These are phyloP conservation scores for Drosophila algonquin DNA, from an alignment of 2,888 invertebrate genomes.

Conservation along the genomic window DNA sequence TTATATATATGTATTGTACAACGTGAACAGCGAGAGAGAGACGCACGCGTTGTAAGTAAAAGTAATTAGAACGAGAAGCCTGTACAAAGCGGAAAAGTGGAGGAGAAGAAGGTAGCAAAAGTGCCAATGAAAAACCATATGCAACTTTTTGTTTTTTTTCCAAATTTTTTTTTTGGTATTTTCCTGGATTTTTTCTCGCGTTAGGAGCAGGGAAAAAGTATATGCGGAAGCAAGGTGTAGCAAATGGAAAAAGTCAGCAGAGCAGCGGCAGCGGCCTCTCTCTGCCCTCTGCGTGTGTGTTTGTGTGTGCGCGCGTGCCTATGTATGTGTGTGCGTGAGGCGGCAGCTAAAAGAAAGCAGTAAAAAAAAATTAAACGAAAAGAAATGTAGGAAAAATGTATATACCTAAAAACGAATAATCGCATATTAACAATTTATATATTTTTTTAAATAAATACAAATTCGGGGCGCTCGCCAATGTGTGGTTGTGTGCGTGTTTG, in stretches of 20 bases:
- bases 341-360: conserved; percentile 72
- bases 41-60: conserved; percentile 47
- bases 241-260: conserved; percentile 61
- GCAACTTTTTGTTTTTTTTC: conserved; percentile 10
- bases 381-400: conserved; percentile 41
- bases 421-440: conserved; percentile 24
- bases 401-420: conserved; percentile 39
- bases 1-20: conserved; percentile 5
- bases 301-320: conserved; percentile 27
- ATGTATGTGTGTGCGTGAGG: conserved; percentile 62
- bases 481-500: conserved; percentile 3
- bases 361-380: conserved; percentile 64
- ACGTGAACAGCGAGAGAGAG: conserved; percentile 43
- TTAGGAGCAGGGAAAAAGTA: conserved; percentile 52
- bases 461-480: conserved; percentile 15
- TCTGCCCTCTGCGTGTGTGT: conserved; percentile 46
- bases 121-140: conserved; percentile 56
- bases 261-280: conserved; percentile 50
- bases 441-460: conserved; percentile 28
- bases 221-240: conserved; percentile 76
- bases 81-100: conserved; percentile 44
- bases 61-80: conserved; percentile 58
- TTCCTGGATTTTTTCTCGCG: conserved; percentile 5
- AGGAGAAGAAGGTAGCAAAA: conserved; percentile 52
- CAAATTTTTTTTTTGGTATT: conserved; percentile 10